phyloP scores from a whole-genome alignment of 30 jellyfish, hydroid and myxozoan genomes.

The Hydra vulgaris region DNA sequence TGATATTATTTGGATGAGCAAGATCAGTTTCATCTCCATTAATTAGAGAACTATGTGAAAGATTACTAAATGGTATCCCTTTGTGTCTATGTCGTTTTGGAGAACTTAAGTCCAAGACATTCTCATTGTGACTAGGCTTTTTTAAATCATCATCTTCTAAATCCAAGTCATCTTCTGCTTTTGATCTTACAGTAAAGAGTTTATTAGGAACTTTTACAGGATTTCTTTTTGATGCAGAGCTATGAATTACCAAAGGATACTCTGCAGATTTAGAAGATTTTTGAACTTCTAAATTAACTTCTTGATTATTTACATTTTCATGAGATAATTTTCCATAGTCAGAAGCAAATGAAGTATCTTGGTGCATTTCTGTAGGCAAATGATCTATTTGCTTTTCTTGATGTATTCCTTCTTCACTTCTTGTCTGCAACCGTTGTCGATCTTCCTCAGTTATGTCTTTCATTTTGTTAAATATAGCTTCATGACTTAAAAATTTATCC shows the following conservation, averaged over 20 bases:
- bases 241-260: background rate
- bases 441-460: background rate
- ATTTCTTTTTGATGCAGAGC: background rate
- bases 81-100: background rate
- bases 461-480: background rate
- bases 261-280: background rate
- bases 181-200: background rate
- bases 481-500: background rate
- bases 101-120: background rate
- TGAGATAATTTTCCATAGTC: background rate
- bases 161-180: background rate
- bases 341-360: background rate
- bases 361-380: too few species aligned
- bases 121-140: background rate
- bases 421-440: background rate
- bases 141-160: background rate
- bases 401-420: background rate
- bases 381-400: too few species aligned
- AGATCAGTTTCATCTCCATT: background rate
- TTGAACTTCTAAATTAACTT: background rate
- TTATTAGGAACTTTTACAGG: background rate
- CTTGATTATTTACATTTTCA: background rate
- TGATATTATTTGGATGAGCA: background rate
- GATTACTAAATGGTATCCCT: background rate
- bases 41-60: background rate